Evolutionary conservation across 92 coral and sea anemone species (phyloP), one percentile per base, ranked within the genome.

Genomic region (Heliopora coerulea): DNA sequence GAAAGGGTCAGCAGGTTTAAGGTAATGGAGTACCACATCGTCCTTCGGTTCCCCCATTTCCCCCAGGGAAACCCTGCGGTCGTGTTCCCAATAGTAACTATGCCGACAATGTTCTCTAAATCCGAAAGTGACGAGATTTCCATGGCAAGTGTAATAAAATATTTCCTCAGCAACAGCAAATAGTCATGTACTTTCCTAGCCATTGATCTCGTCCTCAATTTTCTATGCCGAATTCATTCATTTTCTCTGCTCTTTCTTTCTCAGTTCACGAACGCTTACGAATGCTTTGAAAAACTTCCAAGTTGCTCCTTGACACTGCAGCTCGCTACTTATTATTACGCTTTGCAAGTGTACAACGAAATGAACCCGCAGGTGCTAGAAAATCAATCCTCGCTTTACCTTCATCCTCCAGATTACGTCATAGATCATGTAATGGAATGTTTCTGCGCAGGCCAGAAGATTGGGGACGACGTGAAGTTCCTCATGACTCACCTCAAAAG

Each of bases 261-360:
- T 42, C 87, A 88, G 92, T 80, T 83, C 11, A 62, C 78, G 19
- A 88, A 93, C 34, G 96, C 96, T 0, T 81, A 78, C 72, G 88
- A 85, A 44, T 82, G 88, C 67, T 90, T 90, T 82, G 80, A 83
- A 60, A 80, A 83, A 26, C 57, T 82, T 46, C 77, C 83, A 60
- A 64, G 70, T 74, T 85, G 83, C 74, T 88, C 86, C 40, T 33
- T 93, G 83, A 87, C 87, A 62, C 89, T 93, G 46, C 91, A 90
- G 77, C 77, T 90, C 72, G 98, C 98, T 29, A 80, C 96, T 8
- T 93, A 90, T 46, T 87, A 83, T 83, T 93, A 82, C 80, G 91
- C 96, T 33, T 77, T 93, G 9, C 88, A 88, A 29, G 78, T 85
- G 46, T 88, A 90, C 87, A 90, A 59, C 72, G 59, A 23, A 49